phyloP scores from a whole-genome alignment of 2,113 vertebrate species.

The Podarcis cretensis region DNA sequence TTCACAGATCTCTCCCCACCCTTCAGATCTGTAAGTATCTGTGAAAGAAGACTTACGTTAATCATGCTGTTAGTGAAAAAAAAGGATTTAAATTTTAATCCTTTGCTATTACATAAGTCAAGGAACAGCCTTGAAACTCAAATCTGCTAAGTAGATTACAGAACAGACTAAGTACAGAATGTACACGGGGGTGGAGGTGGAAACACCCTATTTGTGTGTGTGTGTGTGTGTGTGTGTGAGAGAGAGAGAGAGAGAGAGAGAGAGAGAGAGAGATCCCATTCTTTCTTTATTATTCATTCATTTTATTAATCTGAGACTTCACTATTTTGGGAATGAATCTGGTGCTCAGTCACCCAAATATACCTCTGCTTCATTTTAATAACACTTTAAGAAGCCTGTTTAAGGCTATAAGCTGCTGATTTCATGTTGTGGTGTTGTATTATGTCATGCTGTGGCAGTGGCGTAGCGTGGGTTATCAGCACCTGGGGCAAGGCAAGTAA shows the following conservation, averaged over 20 bases:
- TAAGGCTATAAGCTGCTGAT: slow-evolving; percentile 39
- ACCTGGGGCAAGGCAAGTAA: too few species aligned
- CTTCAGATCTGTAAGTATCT: neutral
- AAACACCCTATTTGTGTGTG: neutral
- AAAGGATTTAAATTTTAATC: slow-evolving; percentile 1
- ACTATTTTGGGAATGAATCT: neutral
- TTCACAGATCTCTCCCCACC: slow-evolving; percentile 1
- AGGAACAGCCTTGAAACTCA: slow-evolving; percentile 15
- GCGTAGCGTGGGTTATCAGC: too few species aligned
- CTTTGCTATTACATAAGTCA: neutral
- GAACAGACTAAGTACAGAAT: neutral
- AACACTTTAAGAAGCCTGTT: neutral
- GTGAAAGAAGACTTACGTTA: neutral
- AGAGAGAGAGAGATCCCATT: too few species aligned
- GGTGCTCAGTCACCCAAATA: neutral
- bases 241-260: too few species aligned
- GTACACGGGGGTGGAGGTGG: neutral
- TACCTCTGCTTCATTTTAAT: neutral
- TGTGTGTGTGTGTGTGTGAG: too few species aligned
- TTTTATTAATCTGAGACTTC: neutral
- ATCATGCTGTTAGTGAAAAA: neutral
- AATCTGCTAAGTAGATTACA: slow-evolving; percentile 15
- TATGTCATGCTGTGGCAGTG: too few species aligned
- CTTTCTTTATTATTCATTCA: neutral
- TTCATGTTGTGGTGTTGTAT: neutral